Base-by-base conservation (phyloP, 1,140 invertebrate genomes). In the Aculops lycopersici region DNA sequence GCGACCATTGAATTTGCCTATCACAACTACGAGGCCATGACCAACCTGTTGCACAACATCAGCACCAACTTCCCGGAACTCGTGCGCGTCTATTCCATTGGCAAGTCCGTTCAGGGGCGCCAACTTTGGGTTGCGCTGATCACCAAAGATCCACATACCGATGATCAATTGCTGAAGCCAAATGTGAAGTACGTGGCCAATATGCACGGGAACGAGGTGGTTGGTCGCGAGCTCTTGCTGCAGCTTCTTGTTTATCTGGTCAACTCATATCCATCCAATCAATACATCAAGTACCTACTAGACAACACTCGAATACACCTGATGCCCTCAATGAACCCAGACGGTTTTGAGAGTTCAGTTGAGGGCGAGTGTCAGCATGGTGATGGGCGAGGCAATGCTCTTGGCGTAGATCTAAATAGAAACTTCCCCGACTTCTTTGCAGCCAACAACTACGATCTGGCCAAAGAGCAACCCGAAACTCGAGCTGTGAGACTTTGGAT, bases 51-150 rank as follows among this genome's bases (percentile, higher is more conserved):
- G 18, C 64, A 73, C 42, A 63, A 69, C 2, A 72, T 77, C 3
- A 74, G 70, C 38, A 65, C 71, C 16, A 62, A 65, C 13, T 84
- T 72, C 59, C 77, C 80, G 4, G 69, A 76, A 49, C 65, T 83
- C 40, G 80, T 73, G 17, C 78, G 73, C 1, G 59, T 86, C 3
- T 86, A 86, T 57, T 80, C 76, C 16, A 80, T 86, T 46, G 83
- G 80, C 42, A 83, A 81, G 59, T 81, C 78, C 38, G 75, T 81
- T 2, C 72, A 84, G 68, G 76, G 75, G 45, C 67, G 78, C 20
- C 78, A 88, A 51, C 64, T 92, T 14, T 90, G 81, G 81, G 81
- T 88, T 18, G 71, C 90, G 69, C 77, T 88, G 37, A 74, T 92
- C 15, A 78, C 79, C 0, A 69, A 71, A 31, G 81, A 71, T 35